Base-by-base conservation (phyloP, 30 jellyfish, hydroid and myxozoan species). In the Sanderia malayensis region DNA sequence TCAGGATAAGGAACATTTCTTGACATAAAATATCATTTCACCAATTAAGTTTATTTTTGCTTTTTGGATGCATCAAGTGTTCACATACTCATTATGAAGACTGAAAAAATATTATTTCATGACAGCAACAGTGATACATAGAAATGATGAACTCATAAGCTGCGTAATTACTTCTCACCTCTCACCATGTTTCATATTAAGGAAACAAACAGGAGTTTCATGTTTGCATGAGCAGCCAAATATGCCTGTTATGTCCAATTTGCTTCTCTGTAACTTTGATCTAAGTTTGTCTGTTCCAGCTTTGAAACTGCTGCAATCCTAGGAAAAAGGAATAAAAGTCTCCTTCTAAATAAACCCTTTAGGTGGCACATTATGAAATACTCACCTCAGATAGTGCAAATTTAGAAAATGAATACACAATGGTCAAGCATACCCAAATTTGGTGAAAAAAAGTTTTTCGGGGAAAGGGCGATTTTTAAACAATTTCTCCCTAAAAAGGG, bases 121-220 rank as follows among this genome's bases (percentile, higher is more conserved):
- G 9, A 58, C 29, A 21, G 28, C 25, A 65, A 32, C 30, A 10
- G 52, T 34, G 33, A 33, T 8, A 22, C n/a, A n/a, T n/a, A n/a
- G n/a, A n/a, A n/a, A n/a, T n/a, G n/a, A n/a, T n/a, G n/a, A n/a
- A n/a, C n/a, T n/a, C 37, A 58, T 22, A 58, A n/a, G 31, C 9
- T 4, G 33, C 44, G 44, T 6, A 25, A 25, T 60, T 60, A 41
- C 33, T 31, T 6, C 27, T 6, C 44, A 68, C 81, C 81, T 68
- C 44, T 68, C 81, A 24, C 81, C 81, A 46, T 44, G 68, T 24
- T 68, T 68, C 68, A 68, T 24, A 23, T 68, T 68, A 2, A 68
- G 24, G 44, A 68, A 68, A 19, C 68, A 15, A 20, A 64, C 68
- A 49, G 81, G 81, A 2, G 41, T 27, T 32, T 68, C 81, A 68